Percentiles rank a stretch among this genome's conserved stretches.
phyloP scores from a whole-genome alignment of 2,888 invertebrate genomes.

The Heliconius ismenius region DNA sequence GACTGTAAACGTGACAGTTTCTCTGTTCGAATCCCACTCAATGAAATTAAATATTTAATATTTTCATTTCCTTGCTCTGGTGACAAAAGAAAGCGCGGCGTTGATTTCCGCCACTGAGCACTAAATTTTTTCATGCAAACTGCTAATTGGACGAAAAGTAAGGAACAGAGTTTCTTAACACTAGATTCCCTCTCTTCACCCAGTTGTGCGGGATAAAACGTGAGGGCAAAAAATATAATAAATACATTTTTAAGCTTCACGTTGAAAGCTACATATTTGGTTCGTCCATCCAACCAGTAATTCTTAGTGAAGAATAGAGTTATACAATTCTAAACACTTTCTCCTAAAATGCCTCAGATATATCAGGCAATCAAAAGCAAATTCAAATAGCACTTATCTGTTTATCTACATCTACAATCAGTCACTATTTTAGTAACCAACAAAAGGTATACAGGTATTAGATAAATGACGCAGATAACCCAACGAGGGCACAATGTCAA shows the following conservation, averaged over 20 bases:
- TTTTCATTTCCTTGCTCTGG: not conserved
- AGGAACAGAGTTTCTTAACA: not conserved
- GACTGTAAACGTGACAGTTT: not conserved
- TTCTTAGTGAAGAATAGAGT: not conserved
- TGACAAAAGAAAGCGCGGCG: not conserved
- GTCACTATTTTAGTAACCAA: not conserved
- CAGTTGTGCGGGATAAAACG: not conserved
- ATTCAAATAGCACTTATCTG: not conserved
- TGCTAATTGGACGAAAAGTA: not conserved
- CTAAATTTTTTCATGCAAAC: not conserved
- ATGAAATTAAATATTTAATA: not conserved
- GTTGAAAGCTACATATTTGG: too few species aligned
- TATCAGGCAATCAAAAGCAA: not conserved
- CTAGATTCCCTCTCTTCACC: too few species aligned
- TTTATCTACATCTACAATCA: not conserved
- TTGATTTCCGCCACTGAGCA: not conserved
- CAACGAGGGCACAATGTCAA: conserved; percentile 2
- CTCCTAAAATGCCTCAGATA: not conserved
- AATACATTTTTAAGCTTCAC: not conserved
- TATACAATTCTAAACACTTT: not conserved
- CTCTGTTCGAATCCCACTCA: not conserved
- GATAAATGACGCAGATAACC: conserved; percentile 8
- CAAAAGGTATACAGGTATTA: not conserved
- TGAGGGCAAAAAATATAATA: not conserved
- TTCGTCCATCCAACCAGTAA: too few species aligned